These are phyloP conservation scores for Crax fasciolata DNA, from an alignment of 2,797 vertebrate species.

Conservation along the genomic window DNA sequence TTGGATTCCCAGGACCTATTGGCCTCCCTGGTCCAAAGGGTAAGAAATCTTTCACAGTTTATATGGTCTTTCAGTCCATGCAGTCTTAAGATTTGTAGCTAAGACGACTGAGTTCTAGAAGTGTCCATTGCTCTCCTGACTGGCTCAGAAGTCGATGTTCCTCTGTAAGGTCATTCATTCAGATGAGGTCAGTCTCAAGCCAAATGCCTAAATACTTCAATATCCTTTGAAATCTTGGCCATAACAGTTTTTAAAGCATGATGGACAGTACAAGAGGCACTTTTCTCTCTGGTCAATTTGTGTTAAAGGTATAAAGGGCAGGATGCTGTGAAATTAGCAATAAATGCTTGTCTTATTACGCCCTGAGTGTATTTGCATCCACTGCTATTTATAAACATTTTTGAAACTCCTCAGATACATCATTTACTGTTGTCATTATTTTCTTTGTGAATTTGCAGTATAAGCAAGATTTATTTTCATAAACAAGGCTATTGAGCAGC, in stretches of 20 bases:
- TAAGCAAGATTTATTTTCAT: neutral
- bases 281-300: neutral
- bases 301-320: neutral
- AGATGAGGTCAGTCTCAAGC: neutral
- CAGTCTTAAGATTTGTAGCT: neutral
- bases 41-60: conserved; percentile 62
- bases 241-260: neutral
- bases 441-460: neutral
- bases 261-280: neutral
- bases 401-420: neutral
- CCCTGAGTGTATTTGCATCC: neutral
- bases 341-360: neutral
- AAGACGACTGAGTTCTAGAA: neutral
- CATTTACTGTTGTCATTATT: neutral
- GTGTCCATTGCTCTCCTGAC: neutral
- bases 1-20: conserved; percentile 85
- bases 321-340: neutral
- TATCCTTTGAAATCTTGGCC: neutral
- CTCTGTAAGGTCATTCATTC: neutral
- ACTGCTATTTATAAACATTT: neutral
- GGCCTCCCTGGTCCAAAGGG: conserved; percentile 90
- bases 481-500: neutral
- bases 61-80: neutral
- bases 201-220: neutral
- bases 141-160: neutral